These are phyloP conservation scores for Cyprichromis sp. DNA, from an alignment of 2,113 vertebrate species.

Conservation along the genomic window DNA sequence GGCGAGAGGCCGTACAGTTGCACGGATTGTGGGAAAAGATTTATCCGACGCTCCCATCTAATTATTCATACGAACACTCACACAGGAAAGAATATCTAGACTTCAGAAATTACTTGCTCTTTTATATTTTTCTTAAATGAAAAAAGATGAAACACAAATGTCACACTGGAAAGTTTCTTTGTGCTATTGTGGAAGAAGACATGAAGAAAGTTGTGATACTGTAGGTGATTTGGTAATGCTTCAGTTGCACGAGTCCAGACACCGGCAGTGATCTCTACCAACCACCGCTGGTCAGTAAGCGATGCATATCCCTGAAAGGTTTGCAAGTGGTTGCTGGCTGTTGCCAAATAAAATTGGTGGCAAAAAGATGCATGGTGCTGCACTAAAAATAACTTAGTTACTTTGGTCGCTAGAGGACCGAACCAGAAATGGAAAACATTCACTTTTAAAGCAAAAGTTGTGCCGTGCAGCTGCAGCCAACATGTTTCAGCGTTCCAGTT, in stretches of 20 bases:
- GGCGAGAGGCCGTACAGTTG: conserved; percentile 22
- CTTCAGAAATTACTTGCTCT: not conserved
- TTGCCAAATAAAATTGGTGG: not conserved
- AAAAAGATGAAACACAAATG: not conserved
- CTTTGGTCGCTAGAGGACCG: not conserved
- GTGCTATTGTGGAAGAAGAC: not conserved
- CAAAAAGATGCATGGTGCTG: not conserved
- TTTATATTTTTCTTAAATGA: not conserved
- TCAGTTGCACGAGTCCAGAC: not conserved
- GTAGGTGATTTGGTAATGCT: not conserved
- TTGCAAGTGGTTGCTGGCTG: not conserved
- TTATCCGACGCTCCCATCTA: conserved; percentile 20
- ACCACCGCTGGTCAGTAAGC: not conserved
- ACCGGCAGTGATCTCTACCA: not conserved
- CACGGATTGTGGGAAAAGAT: conserved; percentile 10
- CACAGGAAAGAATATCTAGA: not conserved
- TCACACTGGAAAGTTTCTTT: not conserved
- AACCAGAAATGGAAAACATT: not conserved
- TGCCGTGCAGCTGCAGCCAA: not conserved
- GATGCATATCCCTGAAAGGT: not conserved
- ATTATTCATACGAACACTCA: conserved; percentile 23
- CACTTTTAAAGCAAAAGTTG: not conserved
- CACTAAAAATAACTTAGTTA: not conserved
- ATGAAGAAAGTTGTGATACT: not conserved
- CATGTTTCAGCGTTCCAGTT: not conserved